Base-by-base conservation (phyloP, 1,140 invertebrate species). In the Hirudo medicinalis region DNA sequence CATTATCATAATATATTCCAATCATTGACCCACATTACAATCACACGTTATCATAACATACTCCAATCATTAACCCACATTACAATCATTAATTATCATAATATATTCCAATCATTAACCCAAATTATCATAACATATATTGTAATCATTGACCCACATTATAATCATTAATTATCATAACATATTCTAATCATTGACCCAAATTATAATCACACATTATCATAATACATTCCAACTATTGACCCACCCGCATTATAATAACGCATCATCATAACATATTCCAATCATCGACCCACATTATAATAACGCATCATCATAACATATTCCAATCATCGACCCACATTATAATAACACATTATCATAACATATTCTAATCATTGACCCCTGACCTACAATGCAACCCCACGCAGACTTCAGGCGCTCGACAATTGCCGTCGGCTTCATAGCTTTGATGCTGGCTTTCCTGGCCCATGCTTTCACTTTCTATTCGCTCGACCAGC, bases 401-500 rank as follows among this genome's bases (percentile, higher is more conserved):
- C 27, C 17, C 27, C 9, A 75, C 75, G 8, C 77, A 92, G 91
- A 90, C 82, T 91, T 90, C 77, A 88, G 87, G 17, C 85, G 90
- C 54, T 90, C 90, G 5, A 88, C 90, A 81, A 88, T 89, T 29
- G 90, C 90, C 0, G 91, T 92, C 80, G 89, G 89, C 36, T 86
- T 91, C 67, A 91, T 92, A 75, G 89, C 88, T 74, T 79, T 91
- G 40, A 85, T 90, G 69, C 83, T 92, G 17, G 90, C 91, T 87
- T 77, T 87, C 40, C 87, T 92, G 86, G 88, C 89, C 0, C 87
- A 90, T 66, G 84, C 86, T 0, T 91, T 92, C 80, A 91, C 90
- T 8, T 85, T 89, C 72, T 93, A 92, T 77, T 91, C 91, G 6
- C 90, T 93, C 78, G 84, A 85, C 73, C 90, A 92, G 78, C 89